Conservation (phyloP, 2,888 invertebrate species). For the Acleris laterana region DNA sequence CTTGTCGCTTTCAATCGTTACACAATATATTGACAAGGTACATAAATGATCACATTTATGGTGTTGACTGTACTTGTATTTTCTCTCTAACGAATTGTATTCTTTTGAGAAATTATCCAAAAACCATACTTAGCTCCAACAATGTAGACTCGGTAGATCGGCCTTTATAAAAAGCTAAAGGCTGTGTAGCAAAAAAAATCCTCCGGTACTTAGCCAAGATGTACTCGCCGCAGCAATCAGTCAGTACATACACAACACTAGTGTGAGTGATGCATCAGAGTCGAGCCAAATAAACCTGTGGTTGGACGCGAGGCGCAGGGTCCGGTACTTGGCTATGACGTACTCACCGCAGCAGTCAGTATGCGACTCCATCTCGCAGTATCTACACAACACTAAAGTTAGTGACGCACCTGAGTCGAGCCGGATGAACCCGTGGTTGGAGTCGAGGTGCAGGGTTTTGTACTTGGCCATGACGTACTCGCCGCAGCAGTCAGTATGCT, state of each 20-base stretch:
- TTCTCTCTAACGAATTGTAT: too few relatives aligned
- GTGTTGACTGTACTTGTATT: too few relatives aligned
- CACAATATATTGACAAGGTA: too few relatives aligned
- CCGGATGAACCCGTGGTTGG: slow-evolving; percentile 87
- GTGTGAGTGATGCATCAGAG: slow-evolving; percentile 73
- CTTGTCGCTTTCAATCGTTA: too few relatives aligned
- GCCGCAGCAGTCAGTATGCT: slow-evolving; percentile 85
- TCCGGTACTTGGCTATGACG: slow-evolving; percentile 89
- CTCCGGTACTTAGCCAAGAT: slow-evolving; percentile 90
- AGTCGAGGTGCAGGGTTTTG: slow-evolving; percentile 85
- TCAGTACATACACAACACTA: slow-evolving; percentile 52
- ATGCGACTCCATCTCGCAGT: too few relatives aligned
- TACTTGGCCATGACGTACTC: slow-evolving; percentile 89
- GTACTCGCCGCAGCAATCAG: slow-evolving; percentile 85
- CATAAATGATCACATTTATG: too few relatives aligned
- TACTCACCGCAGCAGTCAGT: slow-evolving; percentile 85
- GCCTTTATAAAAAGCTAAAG: too few relatives aligned
- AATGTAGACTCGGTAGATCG: too few relatives aligned
- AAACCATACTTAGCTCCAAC: too few relatives aligned
- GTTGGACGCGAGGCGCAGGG: slow-evolving; percentile 86
- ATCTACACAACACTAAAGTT: slow-evolving; percentile 47
- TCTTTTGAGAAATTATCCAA: too few relatives aligned
- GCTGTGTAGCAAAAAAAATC: too few relatives aligned
- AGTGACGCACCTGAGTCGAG: slow-evolving; percentile 82
- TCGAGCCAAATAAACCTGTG: slow-evolving; percentile 86